A percentile compares a stretch with the other conserved stretches of the same genome.
Conservation (phyloP, 2,797 vertebrate species). For the Siniperca undulata region DNA sequence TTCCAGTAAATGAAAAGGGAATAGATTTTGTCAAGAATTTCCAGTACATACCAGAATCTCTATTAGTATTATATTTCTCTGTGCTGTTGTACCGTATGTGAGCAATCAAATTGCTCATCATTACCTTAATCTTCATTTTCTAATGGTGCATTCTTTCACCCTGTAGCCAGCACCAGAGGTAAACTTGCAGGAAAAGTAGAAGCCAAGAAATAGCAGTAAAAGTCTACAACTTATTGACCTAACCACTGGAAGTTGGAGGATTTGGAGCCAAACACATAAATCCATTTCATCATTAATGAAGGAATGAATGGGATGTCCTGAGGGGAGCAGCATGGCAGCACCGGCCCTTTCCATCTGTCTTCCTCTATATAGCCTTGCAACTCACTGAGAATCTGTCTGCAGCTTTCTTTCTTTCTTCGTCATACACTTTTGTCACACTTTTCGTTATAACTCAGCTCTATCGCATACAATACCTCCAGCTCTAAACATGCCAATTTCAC, state of each 20-base stretch:
- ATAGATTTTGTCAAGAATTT: neutral
- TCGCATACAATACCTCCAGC: neutral
- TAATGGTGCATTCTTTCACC: slow-evolving; percentile 9
- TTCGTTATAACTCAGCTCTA: slow-evolving; percentile 33
- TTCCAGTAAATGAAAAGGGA: neutral
- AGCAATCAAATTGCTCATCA: slow-evolving; percentile 9
- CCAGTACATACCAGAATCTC: neutral
- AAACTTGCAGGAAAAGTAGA: slow-evolving; percentile 27
- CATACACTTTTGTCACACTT: neutral
- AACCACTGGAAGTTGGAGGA: slow-evolving; percentile 37
- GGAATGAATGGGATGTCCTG: slow-evolving; percentile 62
- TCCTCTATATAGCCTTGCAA: slow-evolving; percentile 27
- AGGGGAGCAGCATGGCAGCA: slow-evolving; percentile 53
- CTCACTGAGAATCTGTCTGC: slow-evolving; percentile 28
- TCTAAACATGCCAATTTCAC: slow-evolving; percentile 7
- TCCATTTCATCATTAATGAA: slow-evolving; percentile 66
- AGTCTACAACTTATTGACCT: slow-evolving; percentile 43
- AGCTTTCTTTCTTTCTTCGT: slow-evolving; percentile 10
- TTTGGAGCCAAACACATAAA: slow-evolving; percentile 67
- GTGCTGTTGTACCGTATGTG: neutral
- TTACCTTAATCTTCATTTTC: slow-evolving; percentile 8
- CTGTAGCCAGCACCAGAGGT: neutral
- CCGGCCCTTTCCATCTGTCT: slow-evolving; percentile 52
- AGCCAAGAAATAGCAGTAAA: slow-evolving; percentile 48
- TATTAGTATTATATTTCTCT: neutral